These are phyloP conservation scores for Bombylius discolor DNA, from an alignment of 2,888 invertebrate genomes.

Conservation along the genomic window DNA sequence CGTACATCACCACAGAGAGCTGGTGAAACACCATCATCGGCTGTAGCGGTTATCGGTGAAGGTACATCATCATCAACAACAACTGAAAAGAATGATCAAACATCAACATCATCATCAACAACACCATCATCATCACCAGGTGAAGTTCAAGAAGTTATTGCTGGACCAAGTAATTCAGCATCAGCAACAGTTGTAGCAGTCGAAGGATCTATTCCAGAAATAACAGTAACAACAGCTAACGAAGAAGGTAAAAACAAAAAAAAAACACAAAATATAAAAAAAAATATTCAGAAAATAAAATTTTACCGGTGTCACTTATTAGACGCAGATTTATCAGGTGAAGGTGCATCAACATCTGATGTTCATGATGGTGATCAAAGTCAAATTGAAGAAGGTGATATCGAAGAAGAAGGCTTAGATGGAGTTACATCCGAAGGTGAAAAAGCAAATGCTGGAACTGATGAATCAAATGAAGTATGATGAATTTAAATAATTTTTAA, in stretches of 20 bases:
- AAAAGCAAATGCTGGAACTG: slow-evolving; percentile 40
- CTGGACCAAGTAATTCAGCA: slow-evolving; percentile 18
- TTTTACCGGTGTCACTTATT: neutral
- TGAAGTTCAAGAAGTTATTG: slow-evolving; percentile 19
- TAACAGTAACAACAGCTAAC: slow-evolving; percentile 10
- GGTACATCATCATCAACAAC: slow-evolving; percentile 20
- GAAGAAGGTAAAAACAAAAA: slow-evolving; percentile 5
- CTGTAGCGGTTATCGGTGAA: slow-evolving; percentile 21
- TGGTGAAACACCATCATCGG: neutral
- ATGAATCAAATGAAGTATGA: slow-evolving; percentile 34
- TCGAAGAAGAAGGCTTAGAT: slow-evolving; percentile 33
- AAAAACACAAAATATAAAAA: neutral
- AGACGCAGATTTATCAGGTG: slow-evolving; percentile 27
- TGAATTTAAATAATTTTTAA: slow-evolving; percentile 3
- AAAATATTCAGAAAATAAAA: too few relatives aligned
- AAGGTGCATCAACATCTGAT: slow-evolving; percentile 38
- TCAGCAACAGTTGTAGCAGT: too few relatives aligned
- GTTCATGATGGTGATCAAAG: slow-evolving; percentile 32
- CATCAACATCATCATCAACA: slow-evolving; percentile 21
- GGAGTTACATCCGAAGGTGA: slow-evolving; percentile 51
- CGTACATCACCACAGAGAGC: slow-evolving; percentile 43
- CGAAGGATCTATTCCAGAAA: slow-evolving; percentile 14
- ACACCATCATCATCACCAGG: slow-evolving; percentile 26
- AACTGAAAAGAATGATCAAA: slow-evolving; percentile 29
- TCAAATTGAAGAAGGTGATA: slow-evolving; percentile 25